phyloP scores from a whole-genome alignment of 2,113 vertebrate species.

The Hyaena hyaena region DNA sequence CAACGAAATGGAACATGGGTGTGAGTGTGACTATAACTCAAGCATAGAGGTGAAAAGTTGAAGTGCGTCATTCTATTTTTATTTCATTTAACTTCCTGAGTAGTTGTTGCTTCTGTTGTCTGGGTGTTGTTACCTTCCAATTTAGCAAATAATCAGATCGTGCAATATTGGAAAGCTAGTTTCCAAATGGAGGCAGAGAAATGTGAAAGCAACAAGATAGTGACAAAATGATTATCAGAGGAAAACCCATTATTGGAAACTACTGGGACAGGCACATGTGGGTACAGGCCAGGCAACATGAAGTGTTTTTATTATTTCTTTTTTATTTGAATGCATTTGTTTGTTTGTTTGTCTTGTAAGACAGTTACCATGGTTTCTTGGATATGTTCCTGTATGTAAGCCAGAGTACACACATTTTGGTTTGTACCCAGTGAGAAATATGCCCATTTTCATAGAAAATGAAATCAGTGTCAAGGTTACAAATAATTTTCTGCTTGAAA shows the following conservation, averaged over 20 bases:
- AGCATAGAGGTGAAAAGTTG: not conserved
- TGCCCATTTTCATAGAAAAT: not conserved
- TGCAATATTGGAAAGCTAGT: not conserved
- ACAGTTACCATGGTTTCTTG: not conserved
- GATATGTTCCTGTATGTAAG: not conserved
- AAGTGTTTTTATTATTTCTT: not conserved
- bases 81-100: not conserved
- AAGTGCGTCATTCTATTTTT: not conserved
- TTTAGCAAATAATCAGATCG: not conserved
- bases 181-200: not conserved
- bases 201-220: not conserved
- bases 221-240: not conserved
- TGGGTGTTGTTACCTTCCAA: not conserved
- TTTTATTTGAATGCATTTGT: not conserved
- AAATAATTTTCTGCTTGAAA: not conserved
- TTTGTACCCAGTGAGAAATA: conserved; percentile 11
- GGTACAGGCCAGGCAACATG: not conserved
- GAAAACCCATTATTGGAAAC: not conserved
- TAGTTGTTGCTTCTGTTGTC: not conserved
- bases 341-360: not conserved
- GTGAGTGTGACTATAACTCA: conserved; percentile 19
- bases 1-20: not conserved
- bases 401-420: not conserved
- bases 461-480: not conserved
- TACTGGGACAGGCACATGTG: not conserved